phyloP scores from a whole-genome alignment of 2,888 invertebrate genomes.

The Tetrapedia diversipes region DNA sequence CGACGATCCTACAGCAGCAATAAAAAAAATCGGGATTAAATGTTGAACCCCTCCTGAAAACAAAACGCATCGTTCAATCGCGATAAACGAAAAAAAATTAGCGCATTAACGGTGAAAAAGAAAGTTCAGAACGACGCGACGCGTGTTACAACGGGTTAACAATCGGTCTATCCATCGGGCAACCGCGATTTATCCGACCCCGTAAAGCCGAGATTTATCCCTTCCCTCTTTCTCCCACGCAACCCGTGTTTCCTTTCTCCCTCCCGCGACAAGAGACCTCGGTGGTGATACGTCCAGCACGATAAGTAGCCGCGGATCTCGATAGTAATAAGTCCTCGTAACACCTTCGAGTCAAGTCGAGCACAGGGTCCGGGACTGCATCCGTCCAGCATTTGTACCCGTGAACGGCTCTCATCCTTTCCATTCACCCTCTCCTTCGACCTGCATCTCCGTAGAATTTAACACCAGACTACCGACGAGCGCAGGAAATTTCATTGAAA shows the following conservation, averaged over 20 bases:
- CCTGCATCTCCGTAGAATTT: conserved; percentile 13
- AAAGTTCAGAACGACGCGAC: too few relatives aligned
- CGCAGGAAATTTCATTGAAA: too few relatives aligned
- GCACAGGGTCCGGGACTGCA: conserved; percentile 18
- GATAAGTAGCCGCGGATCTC: conserved; percentile 53
- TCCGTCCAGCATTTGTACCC: conserved; percentile 35
- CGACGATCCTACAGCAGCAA: too few relatives aligned
- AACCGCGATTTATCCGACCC: conserved; percentile 56
- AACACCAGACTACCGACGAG: too few relatives aligned
- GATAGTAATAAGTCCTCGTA: conserved; percentile 59
- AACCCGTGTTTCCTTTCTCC: background rate
- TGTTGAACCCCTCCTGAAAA: too few relatives aligned
- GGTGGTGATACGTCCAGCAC: conserved; percentile 47
- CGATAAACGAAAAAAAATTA: too few relatives aligned
- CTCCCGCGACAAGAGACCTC: conserved; percentile 17
- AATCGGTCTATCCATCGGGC: conserved; percentile 36
- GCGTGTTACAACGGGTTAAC: too few relatives aligned
- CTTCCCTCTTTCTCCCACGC: background rate
- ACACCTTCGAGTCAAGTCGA: conserved; percentile 25
- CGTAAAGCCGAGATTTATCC: conserved; percentile 51
- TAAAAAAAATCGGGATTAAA: too few relatives aligned
- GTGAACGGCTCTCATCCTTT: conserved; percentile 10
- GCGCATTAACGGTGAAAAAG: too few relatives aligned
- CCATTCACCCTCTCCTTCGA: background rate
- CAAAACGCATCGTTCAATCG: too few relatives aligned